A percentile compares a stretch with the other conserved stretches of the same genome.
phyloP scores from a whole-genome alignment of 2,113 vertebrate species.

The Thunnus thynnus region DNA sequence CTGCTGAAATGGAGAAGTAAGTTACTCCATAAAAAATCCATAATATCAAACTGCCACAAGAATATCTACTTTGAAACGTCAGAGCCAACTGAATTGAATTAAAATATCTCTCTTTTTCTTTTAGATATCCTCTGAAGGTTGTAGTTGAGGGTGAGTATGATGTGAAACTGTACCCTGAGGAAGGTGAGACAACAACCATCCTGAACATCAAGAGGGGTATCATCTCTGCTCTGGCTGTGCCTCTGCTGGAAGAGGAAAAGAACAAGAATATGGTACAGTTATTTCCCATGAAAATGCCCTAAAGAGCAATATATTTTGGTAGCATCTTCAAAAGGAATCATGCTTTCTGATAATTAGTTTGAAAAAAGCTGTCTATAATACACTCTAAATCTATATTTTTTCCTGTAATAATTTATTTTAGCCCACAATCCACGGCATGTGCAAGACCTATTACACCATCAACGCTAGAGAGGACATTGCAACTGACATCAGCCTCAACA shows the following conservation, averaged over 20 bases:
- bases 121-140: conserved; percentile 91
- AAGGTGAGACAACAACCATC: conserved; percentile 88
- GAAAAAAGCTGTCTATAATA: not conserved
- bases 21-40: conserved; percentile 8
- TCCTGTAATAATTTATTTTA: conserved; percentile 60
- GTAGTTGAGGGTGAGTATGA: conserved; percentile 83
- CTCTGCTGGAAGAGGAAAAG: conserved; percentile 84
- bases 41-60: not conserved
- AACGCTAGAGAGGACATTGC: conserved; percentile 84
- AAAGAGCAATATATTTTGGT: not conserved
- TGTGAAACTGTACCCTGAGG: conserved; percentile 90
- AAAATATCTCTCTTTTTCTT: not conserved
- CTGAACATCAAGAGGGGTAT: conserved; percentile 97
- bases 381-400: not conserved
- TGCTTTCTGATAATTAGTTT: not conserved
- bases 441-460: conserved; percentile 85
- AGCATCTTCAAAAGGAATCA: not conserved
- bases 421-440: conserved; percentile 93
- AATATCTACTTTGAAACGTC: not conserved
- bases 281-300: not conserved
- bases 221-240: conserved; percentile 91
- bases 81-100: not conserved
- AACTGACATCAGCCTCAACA: conserved; percentile 87
- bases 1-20: conserved; percentile 91
- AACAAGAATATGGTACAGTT: conserved; percentile 80